Conservation (phyloP, 1,140 invertebrate genomes). For the Zaprionus nigranus region DNA sequence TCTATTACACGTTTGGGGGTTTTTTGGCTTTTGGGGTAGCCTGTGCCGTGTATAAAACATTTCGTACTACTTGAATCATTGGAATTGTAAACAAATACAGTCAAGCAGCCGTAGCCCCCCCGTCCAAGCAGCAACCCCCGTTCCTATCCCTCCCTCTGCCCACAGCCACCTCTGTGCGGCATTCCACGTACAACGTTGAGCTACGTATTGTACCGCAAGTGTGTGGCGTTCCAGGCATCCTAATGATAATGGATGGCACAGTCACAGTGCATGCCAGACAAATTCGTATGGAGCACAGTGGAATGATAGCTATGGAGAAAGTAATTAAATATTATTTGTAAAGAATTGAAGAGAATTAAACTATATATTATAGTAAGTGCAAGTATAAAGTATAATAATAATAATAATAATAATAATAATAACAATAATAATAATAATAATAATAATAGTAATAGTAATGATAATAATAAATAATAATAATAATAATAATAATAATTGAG, state of each 20-base stretch:
- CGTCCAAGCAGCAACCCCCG: neutral
- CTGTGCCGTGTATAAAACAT: slow-evolving; percentile 53
- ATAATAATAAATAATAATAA: too few species aligned
- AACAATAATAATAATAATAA: too few species aligned
- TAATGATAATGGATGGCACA: slow-evolving; percentile 69
- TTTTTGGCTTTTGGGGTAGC: slow-evolving; percentile 41
- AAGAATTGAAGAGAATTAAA: neutral
- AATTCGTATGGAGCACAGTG: slow-evolving; percentile 39
- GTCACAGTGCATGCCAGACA: slow-evolving; percentile 16
- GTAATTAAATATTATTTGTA: neutral
- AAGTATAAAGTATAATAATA: neutral
- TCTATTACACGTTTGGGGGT: slow-evolving; percentile 6
- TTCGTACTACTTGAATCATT: slow-evolving; percentile 78
- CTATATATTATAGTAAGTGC: neutral
- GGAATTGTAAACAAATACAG: slow-evolving; percentile 81
- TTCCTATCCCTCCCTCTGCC: too few species aligned
- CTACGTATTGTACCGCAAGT: slow-evolving; percentile 51
- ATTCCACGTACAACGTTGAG: slow-evolving; percentile 33
- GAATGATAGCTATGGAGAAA: neutral
- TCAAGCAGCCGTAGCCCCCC: slow-evolving; percentile 19
- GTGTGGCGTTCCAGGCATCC: slow-evolving; percentile 50
- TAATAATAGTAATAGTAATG: too few species aligned
- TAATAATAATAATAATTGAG: too few species aligned
- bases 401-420: neutral
- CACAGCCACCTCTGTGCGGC: slow-evolving; percentile 6